Base-by-base conservation (phyloP, 2,797 vertebrate species). In the Pygocentrus nattereri region DNA sequence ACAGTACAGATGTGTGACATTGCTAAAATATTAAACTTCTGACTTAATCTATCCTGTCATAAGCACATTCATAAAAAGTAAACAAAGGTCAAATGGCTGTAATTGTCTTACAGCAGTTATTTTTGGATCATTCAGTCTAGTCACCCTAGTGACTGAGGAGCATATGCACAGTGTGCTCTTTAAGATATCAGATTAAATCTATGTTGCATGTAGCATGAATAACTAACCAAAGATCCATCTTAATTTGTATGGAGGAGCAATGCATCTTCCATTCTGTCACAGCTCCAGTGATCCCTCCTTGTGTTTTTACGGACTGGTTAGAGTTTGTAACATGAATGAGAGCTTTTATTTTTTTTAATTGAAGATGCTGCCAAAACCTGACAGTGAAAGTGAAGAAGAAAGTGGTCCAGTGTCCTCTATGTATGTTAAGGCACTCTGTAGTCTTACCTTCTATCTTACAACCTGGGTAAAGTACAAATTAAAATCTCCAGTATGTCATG, bases 61-160 rank as follows among this genome's bases (percentile, higher is more conserved):
- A 54, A 78, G 34, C 18, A 10, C 41, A 41, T 44, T 67, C 44
- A 44, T 61, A 79, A 74, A 84, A 49, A 18, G 62, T 58, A 62
- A 73, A 25, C 82, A 83, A 74, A 77, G 34, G 64, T 69, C 34
- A 82, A 72, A 77, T 83, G 52, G n/a, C 83, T 83, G 12, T 71
- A 74, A 65, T 67, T 64, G 75, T 83, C 71, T 75, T 75, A 75
- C 31, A 54, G n/a, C 41, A 5, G 15, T 44, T 83, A 75, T 75
- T 79, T 83, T 83, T 83, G 79, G 82, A 62, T 30, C 41, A 5
- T 52, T 25, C 41, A 3, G 71, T 41, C 52, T 47, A 12, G 76
- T 75, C 34, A 64, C 82, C 50, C 74, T 64, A 64, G 82, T 70
- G 71, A 83, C 77, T 83, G 72, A 75, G 82, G 82, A 75, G 75